Conservation (phyloP, 23 tunicate species). For the Clavelina lepadiformis region DNA sequence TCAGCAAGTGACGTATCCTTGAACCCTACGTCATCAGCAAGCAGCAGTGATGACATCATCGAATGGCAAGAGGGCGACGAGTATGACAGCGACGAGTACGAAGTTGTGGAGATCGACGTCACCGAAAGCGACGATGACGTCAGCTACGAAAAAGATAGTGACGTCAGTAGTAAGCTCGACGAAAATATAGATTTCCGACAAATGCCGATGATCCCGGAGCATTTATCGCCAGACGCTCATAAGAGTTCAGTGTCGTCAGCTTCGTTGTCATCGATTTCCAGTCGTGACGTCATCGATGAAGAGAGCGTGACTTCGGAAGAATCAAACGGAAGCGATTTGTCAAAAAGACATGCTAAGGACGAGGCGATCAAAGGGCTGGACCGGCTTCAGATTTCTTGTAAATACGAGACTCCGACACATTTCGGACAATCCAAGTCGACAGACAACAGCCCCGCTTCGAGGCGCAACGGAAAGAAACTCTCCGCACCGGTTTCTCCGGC, state of each 20-base stretch:
- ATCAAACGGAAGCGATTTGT: neutral
- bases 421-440: neutral
- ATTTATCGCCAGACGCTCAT: no score
- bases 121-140: slow-evolving; percentile 35
- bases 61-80: slow-evolving; percentile 77
- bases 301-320: neutral
- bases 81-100: slow-evolving; percentile 93
- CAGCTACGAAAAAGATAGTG: slow-evolving; percentile 1
- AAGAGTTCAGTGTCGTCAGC: neutral
- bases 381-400: slow-evolving; percentile 2
- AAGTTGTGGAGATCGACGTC: slow-evolving; percentile 70
- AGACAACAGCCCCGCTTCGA: neutral
- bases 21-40: neutral
- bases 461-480: neutral
- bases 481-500: slow-evolving; percentile 9
- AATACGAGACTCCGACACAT: neutral
- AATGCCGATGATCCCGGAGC: neutral
- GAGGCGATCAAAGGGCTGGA: slow-evolving; percentile 17
- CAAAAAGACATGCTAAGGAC: neutral
- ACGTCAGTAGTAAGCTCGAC: neutral
- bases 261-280: neutral
- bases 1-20: neutral
- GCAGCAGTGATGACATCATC: slow-evolving; percentile 25
- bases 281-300: neutral
- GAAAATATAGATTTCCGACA: neutral